Percentiles rank a stretch among this genome's conserved stretches.
phyloP scores from a whole-genome alignment of 2,888 invertebrate species.

The Arctia plantaginis region DNA sequence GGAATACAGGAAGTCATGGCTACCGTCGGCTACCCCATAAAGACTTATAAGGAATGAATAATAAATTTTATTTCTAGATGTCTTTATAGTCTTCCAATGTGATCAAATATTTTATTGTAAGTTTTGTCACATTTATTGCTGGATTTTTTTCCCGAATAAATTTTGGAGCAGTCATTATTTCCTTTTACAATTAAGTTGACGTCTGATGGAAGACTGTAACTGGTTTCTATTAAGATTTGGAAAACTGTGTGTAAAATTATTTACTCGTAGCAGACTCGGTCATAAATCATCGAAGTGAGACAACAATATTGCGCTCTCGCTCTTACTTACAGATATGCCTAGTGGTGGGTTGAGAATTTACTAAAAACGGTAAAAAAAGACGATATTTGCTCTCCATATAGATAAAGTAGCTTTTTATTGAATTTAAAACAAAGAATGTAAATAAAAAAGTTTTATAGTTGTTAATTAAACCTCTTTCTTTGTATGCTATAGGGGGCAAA shows the following conservation, averaged over 20 bases:
- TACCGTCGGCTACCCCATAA: constrained; percentile 28
- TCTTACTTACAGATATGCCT: neutral
- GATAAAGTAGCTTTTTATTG: neutral
- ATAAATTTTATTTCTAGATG: constrained; percentile 47
- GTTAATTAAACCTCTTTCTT: neutral
- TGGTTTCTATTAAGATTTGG: neutral
- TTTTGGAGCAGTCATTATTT: neutral
- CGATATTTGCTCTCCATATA: neutral
- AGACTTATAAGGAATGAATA: constrained; percentile 37
- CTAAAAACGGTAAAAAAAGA: neutral
- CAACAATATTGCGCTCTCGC: neutral
- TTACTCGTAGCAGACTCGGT: too few relatives aligned
- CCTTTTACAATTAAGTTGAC: neutral
- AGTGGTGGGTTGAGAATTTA: too few relatives aligned
- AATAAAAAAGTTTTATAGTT: neutral
- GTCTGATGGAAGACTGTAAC: neutral
- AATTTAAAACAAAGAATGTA: too few relatives aligned
- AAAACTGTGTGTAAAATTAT: neutral
- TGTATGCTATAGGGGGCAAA: neutral
- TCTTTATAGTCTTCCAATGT: constrained; percentile 51
- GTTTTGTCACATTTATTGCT: neutral
- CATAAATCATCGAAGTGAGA: too few relatives aligned
- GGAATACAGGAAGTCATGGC: constrained; percentile 52
- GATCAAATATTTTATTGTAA: neutral
- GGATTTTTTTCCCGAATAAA: neutral